Evolutionary conservation across 2,797 vertebrate genomes (phyloP).

Genomic region (Sebastes glaucus): DNA sequence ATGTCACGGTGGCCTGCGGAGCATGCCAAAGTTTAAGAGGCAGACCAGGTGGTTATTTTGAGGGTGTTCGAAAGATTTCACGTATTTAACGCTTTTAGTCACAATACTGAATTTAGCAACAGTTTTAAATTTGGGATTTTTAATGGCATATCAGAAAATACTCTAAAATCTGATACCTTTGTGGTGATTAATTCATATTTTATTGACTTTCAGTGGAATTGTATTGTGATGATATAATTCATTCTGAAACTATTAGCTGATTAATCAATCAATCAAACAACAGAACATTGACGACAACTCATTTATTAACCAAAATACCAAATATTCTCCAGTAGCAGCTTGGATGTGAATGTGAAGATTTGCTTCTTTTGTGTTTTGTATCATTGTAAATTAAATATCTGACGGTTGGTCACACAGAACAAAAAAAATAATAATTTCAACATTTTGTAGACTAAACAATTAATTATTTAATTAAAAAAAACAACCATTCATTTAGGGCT

Average conservation of each 20-base stretch:
- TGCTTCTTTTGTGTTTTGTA: background rate
- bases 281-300: background rate
- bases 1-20: constrained; percentile 19
- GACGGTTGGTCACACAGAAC: background rate
- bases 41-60: background rate
- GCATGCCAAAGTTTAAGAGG: background rate
- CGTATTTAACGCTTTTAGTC: background rate
- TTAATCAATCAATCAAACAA: background rate
- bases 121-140: background rate
- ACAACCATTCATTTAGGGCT: fast-evolving
- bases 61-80: background rate
- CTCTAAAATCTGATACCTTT: background rate
- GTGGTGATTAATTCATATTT: too few species aligned
- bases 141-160: background rate
- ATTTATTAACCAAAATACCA: background rate
- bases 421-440: background rate
- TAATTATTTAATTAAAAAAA: too few species aligned
- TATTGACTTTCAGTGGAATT: background rate
- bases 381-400: background rate
- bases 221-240: background rate
- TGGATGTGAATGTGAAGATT: background rate
- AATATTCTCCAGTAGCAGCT: fast-evolving
- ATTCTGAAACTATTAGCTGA: background rate
- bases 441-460: too few species aligned
- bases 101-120: background rate